These are phyloP conservation scores for Ryuthela nishihirai DNA, from an alignment of 2,888 invertebrate genomes.

Conservation along the genomic window DNA sequence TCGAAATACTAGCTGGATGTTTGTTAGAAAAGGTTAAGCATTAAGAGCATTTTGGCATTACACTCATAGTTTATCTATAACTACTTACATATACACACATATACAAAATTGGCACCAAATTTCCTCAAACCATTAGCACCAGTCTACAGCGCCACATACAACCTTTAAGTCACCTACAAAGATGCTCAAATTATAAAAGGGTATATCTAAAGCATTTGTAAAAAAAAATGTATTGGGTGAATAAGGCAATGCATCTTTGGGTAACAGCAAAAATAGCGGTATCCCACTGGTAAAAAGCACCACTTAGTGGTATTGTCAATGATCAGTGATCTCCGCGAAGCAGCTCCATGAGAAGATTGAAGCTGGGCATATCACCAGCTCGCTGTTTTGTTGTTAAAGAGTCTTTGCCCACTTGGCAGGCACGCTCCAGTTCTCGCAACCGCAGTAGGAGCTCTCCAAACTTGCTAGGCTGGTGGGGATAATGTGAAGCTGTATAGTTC, in stretches of 20 bases:
- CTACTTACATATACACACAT: too few species aligned
- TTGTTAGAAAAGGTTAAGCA: too few species aligned
- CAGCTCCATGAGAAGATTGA: conserved; percentile 93
- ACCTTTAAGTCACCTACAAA: conserved; percentile 9
- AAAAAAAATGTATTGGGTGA: neutral
- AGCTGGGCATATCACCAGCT: conserved; percentile 84
- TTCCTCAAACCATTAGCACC: conserved; percentile 33
- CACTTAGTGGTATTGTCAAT: neutral
- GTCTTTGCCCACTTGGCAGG: conserved; percentile 93
- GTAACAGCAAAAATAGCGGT: conserved; percentile 29
- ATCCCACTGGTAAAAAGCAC: conserved; percentile 26
- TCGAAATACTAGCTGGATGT: too few species aligned
- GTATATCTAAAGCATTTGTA: neutral
- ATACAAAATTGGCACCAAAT: conserved; percentile 38
- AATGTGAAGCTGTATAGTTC: conserved; percentile 84
- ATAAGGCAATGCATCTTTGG: conserved; percentile 27
- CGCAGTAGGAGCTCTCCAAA: conserved; percentile 88
- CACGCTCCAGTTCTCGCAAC: conserved; percentile 90
- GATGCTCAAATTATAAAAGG: neutral
- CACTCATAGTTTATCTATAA: too few species aligned
- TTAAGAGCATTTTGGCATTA: too few species aligned
- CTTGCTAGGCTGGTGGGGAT: conserved; percentile 89
- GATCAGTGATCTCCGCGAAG: conserved; percentile 76
- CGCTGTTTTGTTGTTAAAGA: conserved; percentile 80
- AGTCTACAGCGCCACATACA: conserved; percentile 26